phyloP scores from a whole-genome alignment of 2,113 vertebrate species.

The Herpailurus yagouaroundi region DNA sequence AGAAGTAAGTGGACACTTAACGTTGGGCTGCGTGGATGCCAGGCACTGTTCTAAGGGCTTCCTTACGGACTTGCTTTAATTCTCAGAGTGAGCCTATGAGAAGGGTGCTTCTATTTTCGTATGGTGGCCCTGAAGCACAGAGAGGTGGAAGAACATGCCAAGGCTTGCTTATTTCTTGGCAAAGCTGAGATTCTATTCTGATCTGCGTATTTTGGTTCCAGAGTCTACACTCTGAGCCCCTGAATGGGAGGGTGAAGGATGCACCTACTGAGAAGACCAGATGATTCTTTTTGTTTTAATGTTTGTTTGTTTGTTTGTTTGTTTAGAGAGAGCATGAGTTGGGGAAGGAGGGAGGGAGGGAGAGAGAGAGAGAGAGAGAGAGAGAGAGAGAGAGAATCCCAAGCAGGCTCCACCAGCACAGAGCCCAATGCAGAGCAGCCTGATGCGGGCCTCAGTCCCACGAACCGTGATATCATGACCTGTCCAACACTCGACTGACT shows the following conservation, averaged over 20 bases:
- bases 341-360: too few relatives aligned
- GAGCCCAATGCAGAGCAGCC: too few relatives aligned
- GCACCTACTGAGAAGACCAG: background rate
- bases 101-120: fast-evolving
- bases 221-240: background rate
- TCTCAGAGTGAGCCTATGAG: fast-evolving
- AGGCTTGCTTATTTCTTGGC: background rate
- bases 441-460: too few relatives aligned
- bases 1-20: background rate
- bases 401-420: too few relatives aligned
- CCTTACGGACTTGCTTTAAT: fast-evolving
- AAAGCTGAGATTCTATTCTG: background rate
- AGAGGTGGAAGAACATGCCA: background rate
- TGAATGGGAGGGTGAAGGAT: background rate
- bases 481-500: too few relatives aligned
- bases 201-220: fast-evolving
- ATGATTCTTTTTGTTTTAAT: too few relatives aligned
- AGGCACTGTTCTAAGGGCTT: fast-evolving
- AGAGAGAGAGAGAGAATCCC: too few relatives aligned
- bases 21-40: fast-evolving
- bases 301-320: too few relatives aligned
- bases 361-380: too few relatives aligned
- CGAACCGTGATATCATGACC: too few relatives aligned
- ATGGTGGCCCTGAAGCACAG: background rate
- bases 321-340: too few relatives aligned